A percentile compares a stretch with the other conserved stretches of the same genome.
Evolutionary conservation across 2,797 vertebrate species (phyloP).

Genomic region (Pelodytes ibericus): DNA sequence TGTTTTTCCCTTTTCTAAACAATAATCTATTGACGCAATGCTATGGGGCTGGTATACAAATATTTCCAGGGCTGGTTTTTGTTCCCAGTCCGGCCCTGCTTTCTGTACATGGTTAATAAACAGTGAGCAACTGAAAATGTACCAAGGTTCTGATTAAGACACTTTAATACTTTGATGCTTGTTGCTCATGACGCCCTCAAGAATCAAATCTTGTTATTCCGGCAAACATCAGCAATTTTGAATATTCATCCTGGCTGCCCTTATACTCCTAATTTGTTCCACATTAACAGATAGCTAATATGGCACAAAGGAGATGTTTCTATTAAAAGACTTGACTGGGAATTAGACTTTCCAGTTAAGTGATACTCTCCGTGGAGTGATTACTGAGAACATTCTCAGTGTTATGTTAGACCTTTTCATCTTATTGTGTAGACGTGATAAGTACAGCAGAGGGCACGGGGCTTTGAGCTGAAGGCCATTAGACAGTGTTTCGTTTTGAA

Average conservation of each 20-base stretch:
- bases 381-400: conserved; percentile 26
- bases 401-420: conserved; percentile 33
- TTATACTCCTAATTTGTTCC: conserved; percentile 3
- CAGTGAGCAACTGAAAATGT: too few relatives aligned
- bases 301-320: background rate
- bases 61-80: too few relatives aligned
- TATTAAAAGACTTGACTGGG: background rate
- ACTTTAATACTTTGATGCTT: background rate
- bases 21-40: too few relatives aligned
- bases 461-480: conserved; percentile 3
- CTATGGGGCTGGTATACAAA: too few relatives aligned
- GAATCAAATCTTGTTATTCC: too few relatives aligned
- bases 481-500: conserved; percentile 14
- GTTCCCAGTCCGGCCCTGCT: too few relatives aligned
- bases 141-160: too few relatives aligned
- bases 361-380: conserved; percentile 5
- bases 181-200: too few relatives aligned
- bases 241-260: background rate
- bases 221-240: background rate
- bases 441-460: conserved; percentile 13
- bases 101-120: too few relatives aligned
- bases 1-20: too few relatives aligned
- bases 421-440: conserved; percentile 10
- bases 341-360: conserved; percentile 13
- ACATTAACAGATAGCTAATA: background rate